Evolutionary conservation across 1,140 invertebrate genomes (phyloP), one percentile per base, ranked within the genome.

Genomic region (Lepeophtheirus salmonis): DNA sequence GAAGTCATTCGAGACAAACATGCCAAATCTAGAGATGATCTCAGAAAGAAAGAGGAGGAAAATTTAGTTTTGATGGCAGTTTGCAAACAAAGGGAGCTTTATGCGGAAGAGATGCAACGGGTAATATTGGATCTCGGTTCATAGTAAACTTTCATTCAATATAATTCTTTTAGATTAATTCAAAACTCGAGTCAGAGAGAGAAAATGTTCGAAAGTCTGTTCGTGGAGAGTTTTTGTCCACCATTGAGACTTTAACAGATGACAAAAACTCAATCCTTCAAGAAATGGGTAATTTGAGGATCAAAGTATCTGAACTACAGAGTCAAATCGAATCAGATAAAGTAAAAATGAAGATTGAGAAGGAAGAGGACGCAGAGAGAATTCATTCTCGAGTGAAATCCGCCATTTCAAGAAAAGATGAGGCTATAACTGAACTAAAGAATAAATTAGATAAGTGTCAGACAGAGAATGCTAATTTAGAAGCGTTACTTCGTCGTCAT

Each of bases 381-480:
- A 30, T 21, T 14, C 51, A 30, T 57, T 57, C 6, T 13, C 21
- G 55, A 18, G 55, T 57, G 20, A 57, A 57, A 25, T 20, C 55
- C 26, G 55, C 55, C 3, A 57, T 57, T 57, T 24, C 26, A 14
- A 57, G 25, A 23, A 57, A 57, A n/a, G 55, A 57, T 3, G 55
- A 57, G 25, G 16, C 23, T 23, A 50, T 57, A 2, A 16, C n/a
- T 3, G 55, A 57, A 23, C 25, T 57, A 3, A 25, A 57, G 55
- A 21, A 41, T 3, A 25, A 57, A 14, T 57, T 26, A 14, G 55
- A 24, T 2, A 25, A 41, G 17, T 20, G 20, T 41, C 17, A 24
- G 23, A 23, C 21, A 41, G 23, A 57, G 55, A 14, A n/a, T 30
- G 22, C 18, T 23, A 21, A 57, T 30, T 30, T 57, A 18, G 55